Base-by-base conservation (phyloP, 2,113 vertebrate genomes). In the Larimichthys polyactis region DNA sequence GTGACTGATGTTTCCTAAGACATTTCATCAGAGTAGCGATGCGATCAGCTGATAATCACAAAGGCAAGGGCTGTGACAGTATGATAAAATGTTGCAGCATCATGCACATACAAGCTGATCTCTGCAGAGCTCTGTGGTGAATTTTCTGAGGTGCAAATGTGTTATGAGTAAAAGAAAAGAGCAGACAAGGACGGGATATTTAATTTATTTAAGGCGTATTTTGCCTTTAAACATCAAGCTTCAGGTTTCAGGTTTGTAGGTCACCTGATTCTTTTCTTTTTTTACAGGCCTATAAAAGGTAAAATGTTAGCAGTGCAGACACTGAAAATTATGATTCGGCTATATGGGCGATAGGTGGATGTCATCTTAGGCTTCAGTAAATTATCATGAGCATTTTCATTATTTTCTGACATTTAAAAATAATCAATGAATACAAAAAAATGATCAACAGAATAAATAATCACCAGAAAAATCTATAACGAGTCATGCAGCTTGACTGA, bases 1-100 rank as follows among this genome's bases (percentile, higher is more conserved):
- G 55, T 78, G 46, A 79, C 46, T 71, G 46, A 27, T 60, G 49
- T 60, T 62, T 71, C 48, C 7, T 4, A 32, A 78, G 3, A 71
- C 4, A 49, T 64, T 64, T 75, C 63, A 29, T 71, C 54, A 40
- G 14, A 7, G 8, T 11, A 67, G 51, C 52, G 58, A 64, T 78
- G 44, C 14, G 4, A 78, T 78, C 68, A 68, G 75, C 32, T 82
- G 71, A 71, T 67, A 71, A 71, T 73, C 46, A 66, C 71, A 82
- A 49, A 48, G 6, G 12, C 2, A 3, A 12, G 2, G 4, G 15
- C 22, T 75, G 79, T 54, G 68, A 75, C 32, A 11, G 27, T 15
- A 51, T 17, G 20, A 83, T 65, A 74, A 57, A 12, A 48, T 29
- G 27, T 48, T 66, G 51, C 22, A 65, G 2, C 43, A 46, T 59